Evolutionary conservation across 2,888 invertebrate species (phyloP).

Genomic region (Meiosimyza decipiens): DNA sequence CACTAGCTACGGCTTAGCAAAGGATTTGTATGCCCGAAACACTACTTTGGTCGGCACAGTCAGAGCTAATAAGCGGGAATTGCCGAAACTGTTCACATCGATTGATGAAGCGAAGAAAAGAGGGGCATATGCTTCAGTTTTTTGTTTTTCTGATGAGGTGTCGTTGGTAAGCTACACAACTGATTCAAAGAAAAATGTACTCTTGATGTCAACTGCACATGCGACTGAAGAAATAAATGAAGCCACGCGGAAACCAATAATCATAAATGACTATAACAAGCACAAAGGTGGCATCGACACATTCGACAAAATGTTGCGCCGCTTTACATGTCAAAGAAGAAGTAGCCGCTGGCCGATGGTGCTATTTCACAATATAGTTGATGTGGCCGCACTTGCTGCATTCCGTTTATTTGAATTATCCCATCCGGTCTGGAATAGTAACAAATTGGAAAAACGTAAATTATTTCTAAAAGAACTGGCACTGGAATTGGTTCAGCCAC

Average conservation of each 20-base stretch:
- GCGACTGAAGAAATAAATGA: not conserved
- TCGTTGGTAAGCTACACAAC: constrained; percentile 15
- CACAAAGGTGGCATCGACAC: too few relatives aligned
- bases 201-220: constrained; percentile 27
- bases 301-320: constrained; percentile 32
- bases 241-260: constrained; percentile 4
- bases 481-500: not conserved
- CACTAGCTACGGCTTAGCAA: constrained; percentile 29
- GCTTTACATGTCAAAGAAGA: constrained; percentile 19
- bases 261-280: not conserved
- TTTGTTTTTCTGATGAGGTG: constrained; percentile 27
- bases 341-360: not conserved
- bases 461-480: not conserved
- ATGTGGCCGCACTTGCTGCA: constrained; percentile 1
- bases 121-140: constrained; percentile 32
- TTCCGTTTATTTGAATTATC: not conserved
- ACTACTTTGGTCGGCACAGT: constrained; percentile 38
- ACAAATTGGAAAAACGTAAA: not conserved
- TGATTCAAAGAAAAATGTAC: constrained; percentile 26
- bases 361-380: constrained; percentile 1
- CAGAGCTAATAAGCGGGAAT: constrained; percentile 34
- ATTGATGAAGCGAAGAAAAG: constrained; percentile 35
- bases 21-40: constrained; percentile 28
- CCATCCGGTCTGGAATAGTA: not conserved
- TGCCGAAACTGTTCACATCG: constrained; percentile 30